A percentile compares a stretch with the other conserved stretches of the same genome.
These are phyloP conservation scores for Arrhopalites spinosus DNA, from an alignment of 2,888 invertebrate genomes.

Conservation along the genomic window DNA sequence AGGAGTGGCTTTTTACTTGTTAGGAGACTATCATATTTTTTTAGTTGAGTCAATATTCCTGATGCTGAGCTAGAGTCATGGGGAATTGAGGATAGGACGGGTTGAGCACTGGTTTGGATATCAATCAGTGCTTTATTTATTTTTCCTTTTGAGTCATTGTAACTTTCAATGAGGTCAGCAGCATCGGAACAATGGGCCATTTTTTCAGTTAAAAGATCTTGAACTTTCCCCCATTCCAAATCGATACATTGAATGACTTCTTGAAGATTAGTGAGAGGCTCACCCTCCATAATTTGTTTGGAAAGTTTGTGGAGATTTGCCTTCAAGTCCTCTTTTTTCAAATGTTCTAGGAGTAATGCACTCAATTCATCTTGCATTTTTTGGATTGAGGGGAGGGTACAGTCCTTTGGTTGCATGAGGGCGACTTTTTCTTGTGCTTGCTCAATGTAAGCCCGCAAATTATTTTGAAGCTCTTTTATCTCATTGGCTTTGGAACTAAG, in stretches of 20 bases:
- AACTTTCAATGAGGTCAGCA: background rate
- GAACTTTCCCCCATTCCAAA: slow-evolving; percentile 30
- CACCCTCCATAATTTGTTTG: slow-evolving; percentile 32
- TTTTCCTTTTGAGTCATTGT: slow-evolving; percentile 15
- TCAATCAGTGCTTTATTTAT: background rate
- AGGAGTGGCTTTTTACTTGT: slow-evolving; percentile 75
- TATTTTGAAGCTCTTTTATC: slow-evolving; percentile 27
- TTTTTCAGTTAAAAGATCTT: slow-evolving; percentile 25
- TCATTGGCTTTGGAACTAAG: slow-evolving; percentile 21
- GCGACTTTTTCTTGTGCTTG: background rate
- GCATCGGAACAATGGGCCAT: slow-evolving; percentile 23
- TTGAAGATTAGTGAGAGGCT: slow-evolving; percentile 19
- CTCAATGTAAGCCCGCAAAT: slow-evolving; percentile 12
- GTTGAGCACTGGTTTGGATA: slow-evolving; percentile 7
- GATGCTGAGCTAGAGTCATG: slow-evolving; percentile 15
- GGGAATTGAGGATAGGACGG: background rate
- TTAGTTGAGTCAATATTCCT: slow-evolving; percentile 62
- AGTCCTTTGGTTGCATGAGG: slow-evolving; percentile 13
- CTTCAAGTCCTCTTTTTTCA: slow-evolving; percentile 20
- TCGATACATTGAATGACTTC: slow-evolving; percentile 25
- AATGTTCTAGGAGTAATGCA: background rate
- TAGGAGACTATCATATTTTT: slow-evolving; percentile 74
- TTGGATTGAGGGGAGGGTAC: background rate
- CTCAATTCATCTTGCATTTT: slow-evolving; percentile 5
- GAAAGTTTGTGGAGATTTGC: slow-evolving; percentile 14